Conservation (phyloP, 2,888 invertebrate species). For the Limnephilus auricula region DNA sequence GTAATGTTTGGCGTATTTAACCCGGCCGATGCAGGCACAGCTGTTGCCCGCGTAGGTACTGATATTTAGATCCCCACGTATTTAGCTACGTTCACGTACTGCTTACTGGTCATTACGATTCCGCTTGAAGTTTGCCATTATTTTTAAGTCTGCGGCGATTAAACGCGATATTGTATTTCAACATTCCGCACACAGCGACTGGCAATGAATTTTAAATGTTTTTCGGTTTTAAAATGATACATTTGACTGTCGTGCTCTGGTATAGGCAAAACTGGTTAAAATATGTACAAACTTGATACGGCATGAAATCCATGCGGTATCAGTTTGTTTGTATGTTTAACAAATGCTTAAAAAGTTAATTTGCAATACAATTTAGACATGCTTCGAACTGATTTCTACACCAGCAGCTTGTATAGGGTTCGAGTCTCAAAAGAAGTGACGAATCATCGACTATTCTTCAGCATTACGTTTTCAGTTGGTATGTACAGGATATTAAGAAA, state of each 20-base stretch:
- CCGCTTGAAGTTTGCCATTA: conserved; percentile 55
- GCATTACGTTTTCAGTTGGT: no score
- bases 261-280: not conserved
- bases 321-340: no score
- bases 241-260: not conserved
- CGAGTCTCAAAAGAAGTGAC: no score
- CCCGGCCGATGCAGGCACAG: conserved; percentile 12
- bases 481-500: no score
- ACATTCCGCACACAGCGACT: not conserved
- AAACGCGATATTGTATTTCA: conserved; percentile 25
- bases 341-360: no score
- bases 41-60: conserved; percentile 22
- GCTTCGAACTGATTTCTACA: no score
- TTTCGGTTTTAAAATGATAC: not conserved
- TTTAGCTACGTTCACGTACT: conserved; percentile 25
- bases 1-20: conserved; percentile 46
- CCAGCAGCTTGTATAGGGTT: no score
- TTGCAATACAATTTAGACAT: no score
- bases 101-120: conserved; percentile 62
- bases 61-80: conserved; percentile 30
- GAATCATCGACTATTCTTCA: no score
- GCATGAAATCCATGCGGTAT: no score
- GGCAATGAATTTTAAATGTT: not conserved
- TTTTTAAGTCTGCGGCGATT: conserved; percentile 53
- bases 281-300: no score